Percentiles rank a stretch among this genome's conserved stretches.
Conservation (phyloP, 1,140 invertebrate species). For the Euura saliciscinereae region DNA sequence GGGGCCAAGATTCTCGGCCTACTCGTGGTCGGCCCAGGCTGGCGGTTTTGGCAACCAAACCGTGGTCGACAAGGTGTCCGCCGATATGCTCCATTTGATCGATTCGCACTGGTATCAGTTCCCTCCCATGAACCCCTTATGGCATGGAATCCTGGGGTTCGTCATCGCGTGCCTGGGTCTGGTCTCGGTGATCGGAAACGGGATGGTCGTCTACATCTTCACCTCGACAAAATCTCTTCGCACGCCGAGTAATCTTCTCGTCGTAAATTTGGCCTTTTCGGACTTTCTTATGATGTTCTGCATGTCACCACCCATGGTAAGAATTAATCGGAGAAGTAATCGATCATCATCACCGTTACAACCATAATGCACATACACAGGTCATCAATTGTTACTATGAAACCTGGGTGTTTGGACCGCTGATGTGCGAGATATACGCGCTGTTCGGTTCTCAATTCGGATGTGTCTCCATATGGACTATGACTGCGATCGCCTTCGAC, state of each 20-base stretch:
- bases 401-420: slow-evolving; percentile 52
- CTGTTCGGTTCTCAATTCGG: slow-evolving; percentile 62
- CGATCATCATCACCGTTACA: slow-evolving; percentile 50
- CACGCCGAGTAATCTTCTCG: slow-evolving; percentile 65
- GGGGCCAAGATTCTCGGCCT: background rate
- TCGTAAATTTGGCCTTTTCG: slow-evolving; percentile 66
- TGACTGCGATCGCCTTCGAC: slow-evolving; percentile 61
- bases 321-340: slow-evolving; percentile 37
- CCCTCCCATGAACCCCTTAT: slow-evolving; percentile 69
- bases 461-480: slow-evolving; percentile 61
- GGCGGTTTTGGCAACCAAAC: slow-evolving; percentile 41
- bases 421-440: slow-evolving; percentile 65
- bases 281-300: slow-evolving; percentile 61
- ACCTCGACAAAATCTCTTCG: slow-evolving; percentile 63
- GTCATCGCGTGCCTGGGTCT: slow-evolving; percentile 67
- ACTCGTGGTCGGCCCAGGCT: slow-evolving; percentile 13
- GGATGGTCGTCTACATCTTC: slow-evolving; percentile 70
- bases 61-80: slow-evolving; percentile 58
- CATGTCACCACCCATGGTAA: slow-evolving; percentile 53
- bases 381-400: slow-evolving; percentile 51
- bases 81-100: slow-evolving; percentile 66
- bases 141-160: slow-evolving; percentile 70
- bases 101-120: slow-evolving; percentile 69
- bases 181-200: slow-evolving; percentile 64
- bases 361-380: slow-evolving; percentile 25